These are phyloP conservation scores for Chelon labrosus DNA, from an alignment of 2,797 vertebrate genomes.

Conservation along the genomic window DNA sequence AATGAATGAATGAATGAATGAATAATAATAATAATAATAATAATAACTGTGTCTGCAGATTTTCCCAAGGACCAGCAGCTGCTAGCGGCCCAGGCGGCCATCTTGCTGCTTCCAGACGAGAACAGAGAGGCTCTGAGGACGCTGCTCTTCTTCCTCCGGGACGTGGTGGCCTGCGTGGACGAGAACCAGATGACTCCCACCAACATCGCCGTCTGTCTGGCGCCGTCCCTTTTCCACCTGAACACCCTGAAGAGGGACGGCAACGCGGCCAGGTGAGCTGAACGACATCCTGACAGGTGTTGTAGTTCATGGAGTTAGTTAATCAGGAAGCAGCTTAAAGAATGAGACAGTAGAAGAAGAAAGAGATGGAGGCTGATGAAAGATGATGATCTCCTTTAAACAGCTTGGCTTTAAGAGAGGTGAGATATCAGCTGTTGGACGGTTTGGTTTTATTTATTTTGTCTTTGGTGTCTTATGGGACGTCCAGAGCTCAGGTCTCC, in stretches of 20 bases:
- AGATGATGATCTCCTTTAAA: no score
- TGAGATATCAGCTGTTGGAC: no score
- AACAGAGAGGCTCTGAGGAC: conserved; percentile 89
- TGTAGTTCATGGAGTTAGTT: no score
- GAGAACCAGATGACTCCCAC: conserved; percentile 94
- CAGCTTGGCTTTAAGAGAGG: no score
- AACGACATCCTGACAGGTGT: not conserved
- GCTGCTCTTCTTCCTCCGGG: conserved; percentile 88
- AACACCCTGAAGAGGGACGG: conserved; percentile 85
- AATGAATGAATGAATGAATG: no score
- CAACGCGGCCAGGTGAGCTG: conserved; percentile 80
- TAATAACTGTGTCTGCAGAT: conserved; percentile 70
- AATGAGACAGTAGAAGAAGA: no score
- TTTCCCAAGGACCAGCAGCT: conserved; percentile 91
- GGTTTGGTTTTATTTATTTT: no score
- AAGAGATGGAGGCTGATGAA: no score
- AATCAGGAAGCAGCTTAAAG: no score
- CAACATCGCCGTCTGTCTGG: conserved; percentile 91
- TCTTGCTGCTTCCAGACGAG: conserved; percentile 91
- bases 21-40: no score
- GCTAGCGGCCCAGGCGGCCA: conserved; percentile 87
- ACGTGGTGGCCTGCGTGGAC: conserved; percentile 87
- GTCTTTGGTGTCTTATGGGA: no score
- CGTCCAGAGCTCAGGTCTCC: no score
- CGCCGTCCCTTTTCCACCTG: conserved; percentile 92